A percentile compares a stretch with the other conserved stretches of the same genome.
phyloP scores from a whole-genome alignment of 2,797 vertebrate species.

The Parotocinclus haroldoi region DNA sequence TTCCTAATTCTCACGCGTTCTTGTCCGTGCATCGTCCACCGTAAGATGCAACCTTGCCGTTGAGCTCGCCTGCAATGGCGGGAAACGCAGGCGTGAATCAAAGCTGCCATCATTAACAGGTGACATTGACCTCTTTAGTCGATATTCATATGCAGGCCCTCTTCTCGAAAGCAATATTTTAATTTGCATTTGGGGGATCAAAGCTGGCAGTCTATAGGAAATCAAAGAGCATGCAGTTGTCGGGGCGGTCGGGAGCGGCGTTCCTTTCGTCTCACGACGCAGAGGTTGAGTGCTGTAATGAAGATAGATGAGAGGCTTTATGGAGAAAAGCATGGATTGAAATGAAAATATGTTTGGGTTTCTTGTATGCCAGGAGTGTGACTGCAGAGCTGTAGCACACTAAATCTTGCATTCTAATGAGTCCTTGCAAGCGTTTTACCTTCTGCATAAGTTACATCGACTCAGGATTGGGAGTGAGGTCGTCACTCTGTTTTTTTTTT shows the following conservation, averaged over 20 bases:
- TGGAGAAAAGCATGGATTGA: constrained; percentile 64
- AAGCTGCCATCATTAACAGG: constrained; percentile 68
- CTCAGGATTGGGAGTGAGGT: background rate
- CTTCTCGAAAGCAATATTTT: constrained; percentile 63
- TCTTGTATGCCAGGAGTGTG: constrained; percentile 57
- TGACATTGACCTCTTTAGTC: constrained; percentile 77
- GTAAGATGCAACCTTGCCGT: too few species aligned
- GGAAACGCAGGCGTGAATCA: constrained; percentile 16
- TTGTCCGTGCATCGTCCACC: too few species aligned
- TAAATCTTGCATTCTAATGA: constrained; percentile 60
- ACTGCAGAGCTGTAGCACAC: constrained; percentile 53
- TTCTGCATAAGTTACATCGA: constrained; percentile 57
- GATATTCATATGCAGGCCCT: constrained; percentile 68
- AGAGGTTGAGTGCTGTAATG: constrained; percentile 75
- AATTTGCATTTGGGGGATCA: constrained; percentile 70
- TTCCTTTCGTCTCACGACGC: constrained; percentile 39
- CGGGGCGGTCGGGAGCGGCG: constrained; percentile 32
- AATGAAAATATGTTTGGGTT: constrained; percentile 68
- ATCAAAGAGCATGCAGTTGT: constrained; percentile 63
- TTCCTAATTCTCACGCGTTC: too few species aligned
- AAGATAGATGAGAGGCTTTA: constrained; percentile 76
- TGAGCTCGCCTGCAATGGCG: too few species aligned
- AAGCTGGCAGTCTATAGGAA: constrained; percentile 66
- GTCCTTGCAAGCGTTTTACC: constrained; percentile 66
- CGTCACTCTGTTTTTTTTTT: too few species aligned